These are phyloP conservation scores for Papilio polyxenes DNA, from an alignment of 1,140 invertebrate species.

Conservation along the genomic window DNA sequence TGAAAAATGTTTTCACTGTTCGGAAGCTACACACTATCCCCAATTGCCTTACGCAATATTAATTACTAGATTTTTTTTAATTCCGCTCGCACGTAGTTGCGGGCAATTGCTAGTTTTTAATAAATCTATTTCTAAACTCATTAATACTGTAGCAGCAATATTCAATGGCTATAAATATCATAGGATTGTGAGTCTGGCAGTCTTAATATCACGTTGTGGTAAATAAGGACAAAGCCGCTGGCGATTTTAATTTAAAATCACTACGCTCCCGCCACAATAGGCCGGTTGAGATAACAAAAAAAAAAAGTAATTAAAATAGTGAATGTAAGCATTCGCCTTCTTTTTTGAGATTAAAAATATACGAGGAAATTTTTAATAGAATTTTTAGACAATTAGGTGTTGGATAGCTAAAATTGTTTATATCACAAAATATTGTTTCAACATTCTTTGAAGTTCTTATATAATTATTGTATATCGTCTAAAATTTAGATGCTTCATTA, in stretches of 20 bases:
- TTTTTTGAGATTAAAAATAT: constrained; percentile 44
- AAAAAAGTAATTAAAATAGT: constrained; percentile 58
- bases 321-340: constrained; percentile 52
- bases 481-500: no score
- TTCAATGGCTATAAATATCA: constrained; percentile 7
- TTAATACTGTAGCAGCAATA: constrained; percentile 18
- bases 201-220: constrained; percentile 42
- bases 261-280: constrained; percentile 58
- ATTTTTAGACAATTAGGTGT: constrained; percentile 15
- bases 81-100: no score
- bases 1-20: no score
- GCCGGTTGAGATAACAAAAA: constrained; percentile 52
- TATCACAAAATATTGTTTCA: background rate
- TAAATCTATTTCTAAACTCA: background rate
- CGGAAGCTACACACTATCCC: no score
- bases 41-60: no score
- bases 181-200: background rate
- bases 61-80: no score
- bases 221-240: constrained; percentile 65
- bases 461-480: no score
- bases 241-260: constrained; percentile 73
- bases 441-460: no score
- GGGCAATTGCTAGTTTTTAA: background rate
- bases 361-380: background rate
- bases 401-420: background rate